Evolutionary conservation across 2,888 invertebrate genomes (phyloP).

Genomic region (Thyatira batis): DNA sequence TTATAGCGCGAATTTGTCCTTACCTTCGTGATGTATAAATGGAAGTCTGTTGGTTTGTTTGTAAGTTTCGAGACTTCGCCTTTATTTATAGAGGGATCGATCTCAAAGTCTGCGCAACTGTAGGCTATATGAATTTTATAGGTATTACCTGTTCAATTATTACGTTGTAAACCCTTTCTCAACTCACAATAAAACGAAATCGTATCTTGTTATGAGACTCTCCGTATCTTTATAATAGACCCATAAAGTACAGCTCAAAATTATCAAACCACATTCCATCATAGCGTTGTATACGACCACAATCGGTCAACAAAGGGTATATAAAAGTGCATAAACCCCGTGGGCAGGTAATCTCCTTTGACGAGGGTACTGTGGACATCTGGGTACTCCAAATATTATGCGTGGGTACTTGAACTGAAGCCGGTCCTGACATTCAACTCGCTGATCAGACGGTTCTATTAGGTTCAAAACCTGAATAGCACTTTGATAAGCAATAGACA

Average conservation of each 20-base stretch:
- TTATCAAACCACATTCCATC: not conserved
- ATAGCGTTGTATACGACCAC: not conserved
- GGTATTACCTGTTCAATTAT: no score
- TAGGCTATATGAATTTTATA: no score
- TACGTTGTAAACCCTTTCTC: no score
- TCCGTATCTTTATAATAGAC: no score
- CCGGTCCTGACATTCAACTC: constrained; percentile 8
- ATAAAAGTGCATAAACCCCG: constrained; percentile 39
- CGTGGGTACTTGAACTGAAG: constrained; percentile 20
- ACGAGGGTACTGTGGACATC: constrained; percentile 57
- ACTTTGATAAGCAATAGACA: not conserved
- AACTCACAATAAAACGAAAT: no score
- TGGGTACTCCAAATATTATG: constrained; percentile 54
- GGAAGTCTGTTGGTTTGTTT: not conserved
- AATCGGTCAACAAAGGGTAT: constrained; percentile 27
- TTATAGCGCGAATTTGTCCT: not conserved
- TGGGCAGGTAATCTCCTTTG: constrained; percentile 54
- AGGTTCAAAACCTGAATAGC: not conserved
- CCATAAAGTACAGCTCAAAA: no score
- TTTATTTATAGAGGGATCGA: not conserved
- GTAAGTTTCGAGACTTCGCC: not conserved
- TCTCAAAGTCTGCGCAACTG: not conserved
- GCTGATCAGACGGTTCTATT: not conserved
- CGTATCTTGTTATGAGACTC: no score
- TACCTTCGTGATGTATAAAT: not conserved